Evolutionary conservation across 2,888 invertebrate genomes (phyloP).

Genomic region (Idaea biselata): DNA sequence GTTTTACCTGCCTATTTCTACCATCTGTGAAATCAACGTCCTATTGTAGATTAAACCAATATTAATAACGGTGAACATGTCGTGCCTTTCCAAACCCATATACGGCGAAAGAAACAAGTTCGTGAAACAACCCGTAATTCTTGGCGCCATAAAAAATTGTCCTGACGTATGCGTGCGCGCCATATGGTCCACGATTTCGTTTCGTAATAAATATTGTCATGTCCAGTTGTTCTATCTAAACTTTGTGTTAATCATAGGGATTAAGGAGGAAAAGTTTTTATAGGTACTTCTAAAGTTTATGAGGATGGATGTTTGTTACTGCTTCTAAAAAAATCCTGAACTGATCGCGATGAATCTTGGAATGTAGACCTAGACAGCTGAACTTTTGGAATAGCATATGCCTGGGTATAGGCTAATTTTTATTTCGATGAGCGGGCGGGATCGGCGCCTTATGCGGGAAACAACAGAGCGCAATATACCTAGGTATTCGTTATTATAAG

Average conservation of each 20-base stretch:
- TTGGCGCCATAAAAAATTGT: slow-evolving; percentile 55
- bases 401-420: too few relatives aligned
- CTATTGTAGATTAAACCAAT: slow-evolving; percentile 53
- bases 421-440: too few relatives aligned
- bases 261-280: too few relatives aligned
- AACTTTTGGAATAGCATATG: too few relatives aligned
- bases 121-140: slow-evolving; percentile 45
- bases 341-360: too few relatives aligned
- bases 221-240: neutral
- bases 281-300: too few relatives aligned
- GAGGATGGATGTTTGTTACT: too few relatives aligned
- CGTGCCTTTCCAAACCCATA: slow-evolving; percentile 63
- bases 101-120: slow-evolving; percentile 53
- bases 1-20: slow-evolving; percentile 8
- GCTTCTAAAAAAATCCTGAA: too few relatives aligned
- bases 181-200: slow-evolving; percentile 57
- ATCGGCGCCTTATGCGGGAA: too few relatives aligned
- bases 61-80: slow-evolving; percentile 51
- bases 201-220: slow-evolving; percentile 29
- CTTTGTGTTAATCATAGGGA: neutral
- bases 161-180: slow-evolving; percentile 43
- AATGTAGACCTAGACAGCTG: too few relatives aligned
- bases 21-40: slow-evolving; percentile 52
- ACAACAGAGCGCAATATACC: too few relatives aligned
- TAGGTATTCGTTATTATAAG: too few relatives aligned